These are phyloP conservation scores for Aphyosemion australe DNA, from an alignment of 2,113 vertebrate genomes.

Conservation along the genomic window DNA sequence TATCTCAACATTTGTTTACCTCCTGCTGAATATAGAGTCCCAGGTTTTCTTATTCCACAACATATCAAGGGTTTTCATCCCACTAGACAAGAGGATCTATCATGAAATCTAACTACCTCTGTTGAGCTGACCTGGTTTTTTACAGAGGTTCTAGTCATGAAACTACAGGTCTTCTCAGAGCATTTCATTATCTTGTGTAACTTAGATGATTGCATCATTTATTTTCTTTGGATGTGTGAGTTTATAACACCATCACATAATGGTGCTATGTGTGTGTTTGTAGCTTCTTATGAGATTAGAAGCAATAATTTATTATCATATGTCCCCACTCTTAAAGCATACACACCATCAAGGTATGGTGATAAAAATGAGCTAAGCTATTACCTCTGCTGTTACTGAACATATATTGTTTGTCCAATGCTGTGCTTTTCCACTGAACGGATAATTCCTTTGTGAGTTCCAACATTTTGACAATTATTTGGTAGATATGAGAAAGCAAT, in stretches of 20 bases:
- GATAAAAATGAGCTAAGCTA: background rate
- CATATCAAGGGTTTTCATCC: too few relatives aligned
- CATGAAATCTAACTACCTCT: background rate
- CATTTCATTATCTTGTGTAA: background rate
- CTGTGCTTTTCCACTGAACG: background rate
- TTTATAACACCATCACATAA: too few relatives aligned
- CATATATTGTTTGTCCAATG: background rate
- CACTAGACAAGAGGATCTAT: background rate
- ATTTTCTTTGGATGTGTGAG: too few relatives aligned
- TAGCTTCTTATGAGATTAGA: too few relatives aligned
- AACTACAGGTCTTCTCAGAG: background rate
- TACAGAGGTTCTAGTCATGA: background rate
- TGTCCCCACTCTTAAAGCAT: too few relatives aligned
- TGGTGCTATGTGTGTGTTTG: too few relatives aligned
- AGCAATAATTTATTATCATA: too few relatives aligned
- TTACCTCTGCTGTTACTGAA: background rate
- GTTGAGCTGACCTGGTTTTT: background rate
- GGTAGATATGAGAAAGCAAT: background rate
- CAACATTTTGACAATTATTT: conserved; percentile 2
- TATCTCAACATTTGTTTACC: too few relatives aligned
- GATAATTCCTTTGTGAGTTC: background rate
- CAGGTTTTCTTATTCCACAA: too few relatives aligned
- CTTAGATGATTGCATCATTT: background rate
- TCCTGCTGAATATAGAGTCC: too few relatives aligned
- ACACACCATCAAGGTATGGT: background rate